Evolutionary conservation across 2,888 invertebrate species (phyloP), one percentile per base, ranked within the genome.

Genomic region (Sminthurinus aureus): DNA sequence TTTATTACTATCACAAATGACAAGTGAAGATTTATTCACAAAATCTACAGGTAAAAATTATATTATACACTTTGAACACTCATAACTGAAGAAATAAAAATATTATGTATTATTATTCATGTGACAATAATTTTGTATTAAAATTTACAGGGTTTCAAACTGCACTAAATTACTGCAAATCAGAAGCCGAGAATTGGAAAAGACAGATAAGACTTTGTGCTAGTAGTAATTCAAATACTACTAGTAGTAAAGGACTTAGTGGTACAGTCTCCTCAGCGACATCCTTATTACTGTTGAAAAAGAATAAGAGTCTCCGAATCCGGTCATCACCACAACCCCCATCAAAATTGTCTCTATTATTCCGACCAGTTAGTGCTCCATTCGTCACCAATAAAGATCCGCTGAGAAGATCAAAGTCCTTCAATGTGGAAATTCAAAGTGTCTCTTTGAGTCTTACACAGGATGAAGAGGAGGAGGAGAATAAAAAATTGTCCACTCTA

Each of bases 151-250:
- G 93, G 86, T 92, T 93, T 85, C 93, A 93, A 89, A 92, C 92
- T 90, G 93, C 93, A 89, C 91, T 93, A 89, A 92, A 93, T 88
- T 93, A 92, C 91, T 93, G 93, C 91, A 93, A 93, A 90, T 89
- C 90, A 66, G 89, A 90, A 79, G 90, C 90, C 18, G 90, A 91
- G 51, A 87, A 88, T 82, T 91, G 91, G 91, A 88, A 90, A 79
- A 88, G 90, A 66, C 90, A 90, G 85, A 90, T 91, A 58, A 85
- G 86, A 69, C 84, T 85, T n/a, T 86, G 84, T 74, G 89, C 89
- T n/a, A 86, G 86, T 51, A 90, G 90, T 82, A 38, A 38, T 38
- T 38, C 38, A 4, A 38, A 38, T 38, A 38, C n/a, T n/a, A 90
- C 90, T 84, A 89, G 90, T 89, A 89, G 90, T 18, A 84, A 64